A percentile compares a stretch with the other conserved stretches of the same genome.
Conservation (phyloP, 2,113 vertebrate species). For the Cardinalis cardinalis region DNA sequence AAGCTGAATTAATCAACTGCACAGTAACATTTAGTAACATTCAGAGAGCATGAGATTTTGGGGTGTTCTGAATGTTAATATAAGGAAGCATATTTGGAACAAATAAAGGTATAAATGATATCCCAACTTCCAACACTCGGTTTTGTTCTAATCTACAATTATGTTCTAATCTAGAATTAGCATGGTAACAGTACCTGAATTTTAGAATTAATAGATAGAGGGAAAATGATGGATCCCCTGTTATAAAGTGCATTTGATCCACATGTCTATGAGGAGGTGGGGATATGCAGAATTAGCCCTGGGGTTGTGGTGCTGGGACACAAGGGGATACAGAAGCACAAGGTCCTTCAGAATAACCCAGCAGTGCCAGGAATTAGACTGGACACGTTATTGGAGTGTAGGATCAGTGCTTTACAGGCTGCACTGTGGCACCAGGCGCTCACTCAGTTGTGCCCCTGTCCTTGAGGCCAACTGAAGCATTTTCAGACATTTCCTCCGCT, state of each 20-base stretch:
- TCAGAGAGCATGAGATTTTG: not conserved
- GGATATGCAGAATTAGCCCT: accelerated
- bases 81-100: not conserved
- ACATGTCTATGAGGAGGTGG: accelerated
- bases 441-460: not conserved
- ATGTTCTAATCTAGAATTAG: not conserved
- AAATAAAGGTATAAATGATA: not conserved
- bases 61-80: not conserved
- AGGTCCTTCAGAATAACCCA: not conserved
- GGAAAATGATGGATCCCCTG: not conserved
- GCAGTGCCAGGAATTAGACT: not conserved
- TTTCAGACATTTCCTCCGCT: not conserved
- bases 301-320: too few relatives aligned
- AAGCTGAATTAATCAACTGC: not conserved
- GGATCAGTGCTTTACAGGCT: not conserved
- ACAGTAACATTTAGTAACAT: not conserved
- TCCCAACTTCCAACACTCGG: not conserved
- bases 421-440: accelerated
- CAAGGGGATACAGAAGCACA: accelerated
- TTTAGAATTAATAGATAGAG: not conserved
- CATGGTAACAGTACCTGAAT: not conserved
- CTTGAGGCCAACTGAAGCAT: not conserved
- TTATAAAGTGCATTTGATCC: not conserved
- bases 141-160: not conserved
- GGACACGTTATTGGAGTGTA: not conserved